A percentile compares a stretch with the other conserved stretches of the same genome.
Conservation (phyloP, 2,797 vertebrate species). For the Champsocephalus gunnari region DNA sequence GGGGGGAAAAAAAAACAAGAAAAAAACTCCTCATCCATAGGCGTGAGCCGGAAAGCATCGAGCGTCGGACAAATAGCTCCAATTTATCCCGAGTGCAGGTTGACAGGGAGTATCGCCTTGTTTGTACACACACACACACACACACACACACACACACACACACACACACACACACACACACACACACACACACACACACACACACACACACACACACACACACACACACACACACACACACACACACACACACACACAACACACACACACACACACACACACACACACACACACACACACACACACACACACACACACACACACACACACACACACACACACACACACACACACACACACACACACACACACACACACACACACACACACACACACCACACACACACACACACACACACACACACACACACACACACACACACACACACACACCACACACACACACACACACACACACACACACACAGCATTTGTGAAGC, state of each 20-base stretch:
- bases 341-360: slow-evolving; percentile 24
- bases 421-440: slow-evolving; percentile 18
- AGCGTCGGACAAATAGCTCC: slow-evolving; percentile 68
- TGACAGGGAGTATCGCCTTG: slow-evolving; percentile 60
- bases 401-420: neutral
- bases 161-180: slow-evolving; percentile 42
- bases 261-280: no score
- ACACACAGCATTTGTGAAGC: slow-evolving; percentile 64
- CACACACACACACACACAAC: slow-evolving; percentile 31
- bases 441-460: neutral
- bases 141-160: slow-evolving; percentile 25
- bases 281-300: neutral
- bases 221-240: slow-evolving; percentile 19
- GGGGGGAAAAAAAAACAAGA: neutral
- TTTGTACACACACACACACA: slow-evolving; percentile 14
- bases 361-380: slow-evolving; percentile 26
- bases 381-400: slow-evolving; percentile 24
- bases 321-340: slow-evolving; percentile 11
- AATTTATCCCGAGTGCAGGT: slow-evolving; percentile 57
- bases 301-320: slow-evolving; percentile 28
- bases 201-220: slow-evolving; percentile 36
- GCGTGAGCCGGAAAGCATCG: slow-evolving; percentile 58
- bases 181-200: slow-evolving; percentile 5
- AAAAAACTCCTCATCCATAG: slow-evolving; percentile 50
- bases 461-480: slow-evolving; percentile 29